Conservation (phyloP, 2,113 vertebrate species). For the Rutilus rutilus region DNA sequence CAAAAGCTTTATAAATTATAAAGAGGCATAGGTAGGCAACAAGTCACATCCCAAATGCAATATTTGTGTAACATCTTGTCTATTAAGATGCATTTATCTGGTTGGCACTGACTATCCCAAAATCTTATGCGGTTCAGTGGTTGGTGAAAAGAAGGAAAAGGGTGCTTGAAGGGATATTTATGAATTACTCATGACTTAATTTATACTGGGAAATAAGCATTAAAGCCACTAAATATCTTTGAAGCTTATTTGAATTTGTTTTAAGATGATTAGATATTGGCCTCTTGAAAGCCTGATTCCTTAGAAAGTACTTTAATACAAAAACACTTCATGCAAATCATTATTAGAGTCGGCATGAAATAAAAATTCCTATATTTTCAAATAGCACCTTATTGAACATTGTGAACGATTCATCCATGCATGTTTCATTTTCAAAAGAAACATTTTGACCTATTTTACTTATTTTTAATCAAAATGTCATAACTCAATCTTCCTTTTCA, state of each 20-base stretch:
- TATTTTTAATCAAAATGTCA: neutral
- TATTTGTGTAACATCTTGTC: neutral
- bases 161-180: neutral
- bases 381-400: neutral
- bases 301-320: neutral
- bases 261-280: neutral
- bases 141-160: neutral
- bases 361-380: neutral
- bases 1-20: neutral
- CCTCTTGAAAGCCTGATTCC: neutral
- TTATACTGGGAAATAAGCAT: constrained; percentile 4
- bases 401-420: neutral
- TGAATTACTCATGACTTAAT: neutral
- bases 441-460: neutral
- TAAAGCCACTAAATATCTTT: neutral
- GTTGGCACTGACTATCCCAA: neutral
- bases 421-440: neutral
- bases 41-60: neutral
- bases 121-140: neutral
- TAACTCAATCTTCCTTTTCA: no score
- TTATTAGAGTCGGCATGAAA: neutral
- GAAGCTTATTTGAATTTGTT: neutral
- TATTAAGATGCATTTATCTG: neutral
- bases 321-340: neutral
- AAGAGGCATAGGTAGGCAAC: neutral